Conservation (phyloP, 35 echinoderm and acorn worm genomes). For the Apostichopus californicus region DNA sequence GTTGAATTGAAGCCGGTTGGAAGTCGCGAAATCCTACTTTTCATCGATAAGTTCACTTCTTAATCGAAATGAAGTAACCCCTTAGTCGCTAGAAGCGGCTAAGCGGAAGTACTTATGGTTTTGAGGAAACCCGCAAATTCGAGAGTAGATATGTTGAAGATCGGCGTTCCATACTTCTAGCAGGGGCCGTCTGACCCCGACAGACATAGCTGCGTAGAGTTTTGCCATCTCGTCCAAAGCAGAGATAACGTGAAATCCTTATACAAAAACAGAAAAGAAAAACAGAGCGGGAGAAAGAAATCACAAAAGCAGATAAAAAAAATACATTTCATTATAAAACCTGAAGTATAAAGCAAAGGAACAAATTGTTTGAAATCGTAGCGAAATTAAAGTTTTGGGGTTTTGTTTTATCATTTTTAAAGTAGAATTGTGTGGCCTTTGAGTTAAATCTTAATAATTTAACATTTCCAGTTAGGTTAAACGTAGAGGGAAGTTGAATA, state of each 20-base stretch:
- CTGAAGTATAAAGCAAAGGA: no score
- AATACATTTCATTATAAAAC: no score
- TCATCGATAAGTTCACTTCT: constrained; percentile 36
- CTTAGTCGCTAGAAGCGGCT: constrained; percentile 41
- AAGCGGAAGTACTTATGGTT: constrained; percentile 49
- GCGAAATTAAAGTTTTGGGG: no score
- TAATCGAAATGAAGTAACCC: constrained; percentile 44
- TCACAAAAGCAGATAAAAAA: no score
- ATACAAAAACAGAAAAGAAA: neutral
- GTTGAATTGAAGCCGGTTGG: constrained; percentile 10
- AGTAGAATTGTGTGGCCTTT: no score
- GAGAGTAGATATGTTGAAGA: constrained; percentile 29
- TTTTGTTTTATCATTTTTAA: no score
- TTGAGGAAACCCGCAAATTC: constrained; percentile 15
- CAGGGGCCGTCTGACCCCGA: constrained; percentile 26
- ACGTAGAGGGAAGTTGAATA: no score
- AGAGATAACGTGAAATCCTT: neutral
- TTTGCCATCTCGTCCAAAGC: neutral
- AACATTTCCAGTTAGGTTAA: no score
- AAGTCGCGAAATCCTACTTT: constrained; percentile 42
- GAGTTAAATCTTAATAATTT: no score
- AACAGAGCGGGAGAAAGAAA: neutral
- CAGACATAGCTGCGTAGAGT: neutral
- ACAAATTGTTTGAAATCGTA: neutral
- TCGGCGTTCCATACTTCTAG: constrained; percentile 6